Conservation (phyloP, 1,140 invertebrate species). For the Colletes latitarsis region DNA sequence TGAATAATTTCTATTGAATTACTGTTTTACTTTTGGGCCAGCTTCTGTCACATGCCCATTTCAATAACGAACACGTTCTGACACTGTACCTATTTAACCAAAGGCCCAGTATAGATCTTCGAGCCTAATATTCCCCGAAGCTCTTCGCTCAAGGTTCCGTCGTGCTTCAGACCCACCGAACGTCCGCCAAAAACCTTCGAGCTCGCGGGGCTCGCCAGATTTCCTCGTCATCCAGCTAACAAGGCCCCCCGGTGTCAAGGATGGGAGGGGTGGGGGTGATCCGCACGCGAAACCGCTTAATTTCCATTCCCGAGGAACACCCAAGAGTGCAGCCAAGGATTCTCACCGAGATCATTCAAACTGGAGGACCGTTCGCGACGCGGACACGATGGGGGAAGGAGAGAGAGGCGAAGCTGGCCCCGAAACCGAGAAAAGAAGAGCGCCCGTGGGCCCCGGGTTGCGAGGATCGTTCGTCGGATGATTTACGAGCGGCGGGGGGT, state of each 20-base stretch:
- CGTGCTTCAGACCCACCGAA: neutral
- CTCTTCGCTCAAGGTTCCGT: no score
- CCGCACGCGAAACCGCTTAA: constrained; percentile 8
- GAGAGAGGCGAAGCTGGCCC: no score
- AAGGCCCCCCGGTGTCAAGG: neutral
- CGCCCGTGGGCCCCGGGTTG: neutral
- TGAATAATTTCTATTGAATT: no score
- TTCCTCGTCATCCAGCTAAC: neutral
- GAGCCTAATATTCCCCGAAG: no score
- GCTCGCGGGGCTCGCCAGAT: neutral
- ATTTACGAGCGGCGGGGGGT: constrained; percentile 48
- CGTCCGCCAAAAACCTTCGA: neutral
- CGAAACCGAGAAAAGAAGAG: constrained; percentile 7
- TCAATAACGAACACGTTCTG: no score
- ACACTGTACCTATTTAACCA: no score
- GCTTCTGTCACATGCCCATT: no score
- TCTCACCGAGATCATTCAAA: neutral
- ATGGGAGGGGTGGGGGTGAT: neutral
- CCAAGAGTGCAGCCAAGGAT: neutral
- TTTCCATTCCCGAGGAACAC: constrained; percentile 17
- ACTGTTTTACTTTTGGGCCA: no score
- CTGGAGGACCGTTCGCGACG: neutral
- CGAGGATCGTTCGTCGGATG: constrained; percentile 39
- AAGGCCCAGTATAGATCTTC: no score
- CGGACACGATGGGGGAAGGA: neutral